A percentile compares a stretch with the other conserved stretches of the same genome.
Evolutionary conservation across 2,888 invertebrate species (phyloP).

Genomic region (Plusia festucae): DNA sequence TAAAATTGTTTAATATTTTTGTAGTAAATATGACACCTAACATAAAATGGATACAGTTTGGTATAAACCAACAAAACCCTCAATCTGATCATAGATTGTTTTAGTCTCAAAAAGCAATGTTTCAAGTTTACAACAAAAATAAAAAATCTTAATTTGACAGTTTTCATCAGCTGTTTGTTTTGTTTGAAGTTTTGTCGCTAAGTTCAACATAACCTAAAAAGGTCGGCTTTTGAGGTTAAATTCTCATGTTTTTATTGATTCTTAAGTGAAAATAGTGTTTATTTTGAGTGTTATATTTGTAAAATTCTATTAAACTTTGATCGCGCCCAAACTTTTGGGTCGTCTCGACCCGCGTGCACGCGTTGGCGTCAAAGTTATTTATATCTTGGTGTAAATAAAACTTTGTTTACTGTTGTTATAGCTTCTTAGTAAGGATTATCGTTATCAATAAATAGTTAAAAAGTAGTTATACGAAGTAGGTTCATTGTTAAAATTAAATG

Average conservation of each 20-base stretch:
- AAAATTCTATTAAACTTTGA: neutral
- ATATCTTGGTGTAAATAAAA: slow-evolving; percentile 49
- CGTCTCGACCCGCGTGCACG: slow-evolving; percentile 32
- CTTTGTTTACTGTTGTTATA: slow-evolving; percentile 38
- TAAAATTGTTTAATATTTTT: too few species aligned
- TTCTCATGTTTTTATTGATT: slow-evolving; percentile 32
- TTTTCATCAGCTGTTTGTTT: slow-evolving; percentile 46
- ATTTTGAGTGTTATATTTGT: slow-evolving; percentile 7
- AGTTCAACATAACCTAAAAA: slow-evolving; percentile 59
- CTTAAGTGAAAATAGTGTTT: slow-evolving; percentile 30
- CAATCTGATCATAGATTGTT: neutral
- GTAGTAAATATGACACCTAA: too few species aligned
- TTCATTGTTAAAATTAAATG: slow-evolving; percentile 53
- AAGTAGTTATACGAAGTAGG: neutral
- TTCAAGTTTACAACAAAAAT: neutral
- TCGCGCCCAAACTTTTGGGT: slow-evolving; percentile 22
- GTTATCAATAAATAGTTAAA: neutral
- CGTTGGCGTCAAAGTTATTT: slow-evolving; percentile 42
- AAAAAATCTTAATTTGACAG: slow-evolving; percentile 8
- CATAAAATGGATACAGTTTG: too few species aligned
- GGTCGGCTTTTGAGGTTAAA: slow-evolving; percentile 58
- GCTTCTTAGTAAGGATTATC: neutral
- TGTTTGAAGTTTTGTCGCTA: slow-evolving; percentile 37
- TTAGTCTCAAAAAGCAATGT: slow-evolving; percentile 9
- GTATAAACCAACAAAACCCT: too few species aligned